Base-by-base conservation (phyloP, 2,113 vertebrate genomes). In the Aptenodytes patagonicus region DNA sequence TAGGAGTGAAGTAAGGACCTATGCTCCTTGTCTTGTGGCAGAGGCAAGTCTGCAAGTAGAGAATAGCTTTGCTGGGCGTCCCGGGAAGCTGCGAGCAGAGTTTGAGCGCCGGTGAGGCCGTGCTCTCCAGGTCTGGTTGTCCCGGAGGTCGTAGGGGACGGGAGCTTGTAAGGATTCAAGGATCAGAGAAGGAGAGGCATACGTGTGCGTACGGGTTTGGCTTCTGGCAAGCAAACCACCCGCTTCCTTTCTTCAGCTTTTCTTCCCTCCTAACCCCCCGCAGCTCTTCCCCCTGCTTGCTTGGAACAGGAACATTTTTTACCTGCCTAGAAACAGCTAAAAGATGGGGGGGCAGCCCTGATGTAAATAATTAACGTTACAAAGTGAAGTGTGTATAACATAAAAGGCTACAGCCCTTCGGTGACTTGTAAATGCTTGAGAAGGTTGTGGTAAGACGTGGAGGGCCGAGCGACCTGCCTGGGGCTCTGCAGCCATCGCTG, bases 371-470 rank as follows among this genome's bases (percentile, higher is more conserved):
- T 90, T 94, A 94, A 96, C 96, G 82, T 97, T 97, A 55, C 95
- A 97, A 97, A 98, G 95, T 98, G 97, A 97, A 97, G 96, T 97
- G 97, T 98, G 98, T 97, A 97, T 97, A 98, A 98, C 91, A 97
- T 96, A 96, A 97, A 96, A 96, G 97, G 96, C 93, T 96, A 93
- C 98, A 96, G 94, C 98, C 97, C 96, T 97, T 96, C 93, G 97
- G 97, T 98, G 93, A 97, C 98, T 97, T 98, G 98, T 98, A 98
- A 98, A 98, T 98, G 98, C 97, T 97, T 93, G 97, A 97, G 98
- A 32, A 97, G 79, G 97, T 97, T 90, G 96, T 96, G 97, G 97
- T 93, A 89, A 97, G 97, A 96, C 3, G 91, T 95, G 96, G 96
- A 96, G 98, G 98, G 97, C 96, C 97, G 80, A 97, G 97, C 22